Evolutionary conservation across 2,797 vertebrate genomes (phyloP), one percentile per base, ranked within the genome.

Genomic region (Darevskia mixta): DNA sequence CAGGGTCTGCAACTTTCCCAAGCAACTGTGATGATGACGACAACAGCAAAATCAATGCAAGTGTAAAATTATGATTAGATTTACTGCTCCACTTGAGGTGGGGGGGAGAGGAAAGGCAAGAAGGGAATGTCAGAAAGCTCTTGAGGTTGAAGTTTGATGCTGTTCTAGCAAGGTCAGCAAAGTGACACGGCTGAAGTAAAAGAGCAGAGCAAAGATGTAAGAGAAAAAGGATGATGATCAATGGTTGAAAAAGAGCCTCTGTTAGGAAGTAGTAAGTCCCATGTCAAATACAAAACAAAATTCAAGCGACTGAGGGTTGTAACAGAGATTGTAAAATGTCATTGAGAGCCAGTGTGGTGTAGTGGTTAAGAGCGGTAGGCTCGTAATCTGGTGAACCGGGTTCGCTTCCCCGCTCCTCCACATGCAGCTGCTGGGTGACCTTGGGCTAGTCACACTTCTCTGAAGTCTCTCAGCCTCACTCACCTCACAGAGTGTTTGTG

Each of bases 81-180:
- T 77, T 32, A 73, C 5, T 66, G 85, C 13, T 5, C 10, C 2
- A 4, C 4, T 27, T 5, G 43, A 86, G 49, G 76, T 0, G 38
- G 83, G 89, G 73, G 43, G 38, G 81, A 88, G 18, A 67, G 90
- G 87, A 66, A 43, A 88, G 86, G 29, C 71, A 1, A 72, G 23
- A 2, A 61, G 23, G 88, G 13, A 85, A 91, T 73, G n/a, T 45
- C 85, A 8, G 76, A 91, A 82, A 73, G 91, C 88, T 86, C 81
- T 85, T 89, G 67, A 71, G 67, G 8, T 2, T 92, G 91, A 89
- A 8, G 55, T 90, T 94, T 79, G 93, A 38, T 91, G 89, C 29
- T 85, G 1, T 88, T 93, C 75, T 85, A 88, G 69, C n/a, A 73
- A 20, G 2, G 5, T 85, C 61, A 93, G 77, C 27, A 90, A 88